These are phyloP conservation scores for Mycetomoellerius zeteki DNA, from an alignment of 1,140 invertebrate species.

Conservation along the genomic window DNA sequence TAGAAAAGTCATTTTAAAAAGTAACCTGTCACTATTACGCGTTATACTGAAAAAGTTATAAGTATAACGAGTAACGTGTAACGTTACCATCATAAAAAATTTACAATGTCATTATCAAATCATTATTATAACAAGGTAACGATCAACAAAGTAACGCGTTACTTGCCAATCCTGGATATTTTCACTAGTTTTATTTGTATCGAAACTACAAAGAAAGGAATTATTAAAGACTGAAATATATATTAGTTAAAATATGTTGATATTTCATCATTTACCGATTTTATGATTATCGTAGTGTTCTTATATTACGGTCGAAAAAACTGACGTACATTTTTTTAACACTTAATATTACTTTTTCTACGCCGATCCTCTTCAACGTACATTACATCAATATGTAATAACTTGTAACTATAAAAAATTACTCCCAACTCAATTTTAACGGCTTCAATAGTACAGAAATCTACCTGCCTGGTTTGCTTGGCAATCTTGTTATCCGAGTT, in stretches of 20 bases:
- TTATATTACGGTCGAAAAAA: constrained; percentile 9
- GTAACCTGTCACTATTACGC: too few relatives aligned
- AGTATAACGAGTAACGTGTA: too few relatives aligned
- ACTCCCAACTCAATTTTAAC: constrained; percentile 45
- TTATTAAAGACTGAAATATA: background rate
- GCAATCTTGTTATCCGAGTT: constrained; percentile 71
- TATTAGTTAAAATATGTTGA: constrained; percentile 13
- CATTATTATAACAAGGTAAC: too few relatives aligned
- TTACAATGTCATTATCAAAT: too few relatives aligned
- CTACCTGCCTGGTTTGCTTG: constrained; percentile 58
- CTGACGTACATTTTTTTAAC: constrained; percentile 37
- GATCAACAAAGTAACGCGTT: too few relatives aligned
- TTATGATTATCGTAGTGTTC: background rate
- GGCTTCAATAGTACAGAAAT: constrained; percentile 50
- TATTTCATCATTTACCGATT: constrained; percentile 1
- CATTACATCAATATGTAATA: constrained; percentile 60
- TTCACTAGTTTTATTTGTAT: background rate
- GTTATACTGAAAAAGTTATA: too few relatives aligned
- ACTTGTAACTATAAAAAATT: constrained; percentile 51
- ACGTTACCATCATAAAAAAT: too few relatives aligned
- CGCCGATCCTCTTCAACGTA: constrained; percentile 30
- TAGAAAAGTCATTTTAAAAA: too few relatives aligned
- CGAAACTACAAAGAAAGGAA: constrained; percentile 3
- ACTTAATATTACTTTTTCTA: constrained; percentile 42
- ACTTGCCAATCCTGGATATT: too few relatives aligned